Conservation (phyloP, 2,888 invertebrate species). For the Crepidodera aurea region DNA sequence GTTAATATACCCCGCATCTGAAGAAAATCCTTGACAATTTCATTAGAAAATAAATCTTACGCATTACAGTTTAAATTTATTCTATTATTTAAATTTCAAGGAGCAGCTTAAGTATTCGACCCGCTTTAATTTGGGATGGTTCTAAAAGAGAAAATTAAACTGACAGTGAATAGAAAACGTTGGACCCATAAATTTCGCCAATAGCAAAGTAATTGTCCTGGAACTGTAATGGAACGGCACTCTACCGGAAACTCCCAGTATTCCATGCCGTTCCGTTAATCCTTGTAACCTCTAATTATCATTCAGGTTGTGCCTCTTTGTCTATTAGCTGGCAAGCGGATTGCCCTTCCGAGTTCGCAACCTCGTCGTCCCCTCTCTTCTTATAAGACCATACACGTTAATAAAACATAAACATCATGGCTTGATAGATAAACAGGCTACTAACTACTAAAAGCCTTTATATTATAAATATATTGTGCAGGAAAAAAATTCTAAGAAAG, state of each 20-base stretch:
- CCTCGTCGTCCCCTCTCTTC: background rate
- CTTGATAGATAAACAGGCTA: too few relatives aligned
- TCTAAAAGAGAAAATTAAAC: slow-evolving; percentile 9
- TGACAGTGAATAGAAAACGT: slow-evolving; percentile 16
- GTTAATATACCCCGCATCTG: too few relatives aligned
- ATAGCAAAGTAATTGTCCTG: slow-evolving; percentile 21
- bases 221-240: slow-evolving; percentile 21
- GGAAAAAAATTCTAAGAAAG: too few relatives aligned
- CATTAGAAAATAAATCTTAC: slow-evolving; percentile 1
- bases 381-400: background rate
- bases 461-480: too few relatives aligned
- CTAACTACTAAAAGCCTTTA: too few relatives aligned
- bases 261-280: slow-evolving; percentile 20
- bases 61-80: slow-evolving; percentile 3
- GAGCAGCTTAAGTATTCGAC: slow-evolving; percentile 4
- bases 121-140: background rate
- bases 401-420: background rate
- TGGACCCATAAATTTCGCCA: slow-evolving; percentile 13
- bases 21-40: background rate
- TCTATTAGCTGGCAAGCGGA: slow-evolving; percentile 29
- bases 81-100: slow-evolving; percentile 9
- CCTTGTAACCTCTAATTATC: slow-evolving; percentile 33
- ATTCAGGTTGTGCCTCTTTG: slow-evolving; percentile 34
- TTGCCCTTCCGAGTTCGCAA: slow-evolving; percentile 15
- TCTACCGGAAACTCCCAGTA: slow-evolving; percentile 22